These are phyloP conservation scores for Choristoneura fumiferana DNA, from an alignment of 1,140 invertebrate genomes.

Conservation along the genomic window DNA sequence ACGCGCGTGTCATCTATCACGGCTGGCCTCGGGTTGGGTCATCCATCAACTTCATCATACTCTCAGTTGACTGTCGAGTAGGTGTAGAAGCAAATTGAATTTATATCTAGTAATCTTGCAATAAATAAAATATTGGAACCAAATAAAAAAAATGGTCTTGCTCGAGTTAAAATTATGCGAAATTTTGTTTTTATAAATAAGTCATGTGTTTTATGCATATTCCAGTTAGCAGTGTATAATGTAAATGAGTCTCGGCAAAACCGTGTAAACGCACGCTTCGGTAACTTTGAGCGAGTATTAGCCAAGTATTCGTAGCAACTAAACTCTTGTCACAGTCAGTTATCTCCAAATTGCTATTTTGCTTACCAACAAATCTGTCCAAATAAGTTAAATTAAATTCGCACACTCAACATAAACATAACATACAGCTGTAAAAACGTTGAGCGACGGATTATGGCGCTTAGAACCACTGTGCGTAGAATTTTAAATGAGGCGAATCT, in stretches of 20 bases:
- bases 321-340: neutral
- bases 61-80: conserved; percentile 29
- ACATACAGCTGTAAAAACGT: conserved; percentile 1
- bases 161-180: too few relatives aligned
- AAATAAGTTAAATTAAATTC: neutral
- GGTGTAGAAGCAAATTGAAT: conserved; percentile 41
- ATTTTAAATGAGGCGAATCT: neutral
- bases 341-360: conserved; percentile 1
- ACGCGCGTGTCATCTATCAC: conserved; percentile 42
- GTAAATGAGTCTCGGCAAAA: too few relatives aligned
- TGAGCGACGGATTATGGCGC: neutral
- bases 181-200: too few relatives aligned
- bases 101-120: too few relatives aligned
- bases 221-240: too few relatives aligned
- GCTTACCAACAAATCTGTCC: neutral
- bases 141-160: too few relatives aligned
- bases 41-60: conserved; percentile 37
- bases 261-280: neutral
- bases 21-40: conserved; percentile 33
- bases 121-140: too few relatives aligned
- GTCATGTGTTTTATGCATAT: too few relatives aligned
- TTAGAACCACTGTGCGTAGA: conserved; percentile 2
- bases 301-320: neutral
- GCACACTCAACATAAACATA: neutral
- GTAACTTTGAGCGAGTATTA: neutral